phyloP scores from a whole-genome alignment of 2,888 invertebrate genomes.

The Ornithoptera alexandrae region DNA sequence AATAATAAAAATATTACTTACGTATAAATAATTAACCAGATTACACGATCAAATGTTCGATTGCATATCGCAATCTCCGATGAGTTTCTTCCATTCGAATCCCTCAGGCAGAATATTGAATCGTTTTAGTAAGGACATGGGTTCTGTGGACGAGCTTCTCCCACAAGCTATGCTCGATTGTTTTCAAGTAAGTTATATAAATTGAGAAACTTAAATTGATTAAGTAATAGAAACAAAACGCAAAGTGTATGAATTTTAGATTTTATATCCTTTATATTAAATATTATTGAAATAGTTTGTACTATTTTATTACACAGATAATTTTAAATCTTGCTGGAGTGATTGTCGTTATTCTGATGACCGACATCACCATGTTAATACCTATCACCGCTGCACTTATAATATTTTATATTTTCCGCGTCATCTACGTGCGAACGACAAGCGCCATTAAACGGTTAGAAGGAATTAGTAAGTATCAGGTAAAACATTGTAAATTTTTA shows the following conservation, averaged over 20 bases:
- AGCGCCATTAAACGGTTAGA: constrained; percentile 85
- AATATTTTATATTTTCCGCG: constrained; percentile 81
- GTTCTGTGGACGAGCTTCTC: constrained; percentile 87
- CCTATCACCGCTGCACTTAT: constrained; percentile 79
- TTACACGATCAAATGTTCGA: constrained; percentile 86
- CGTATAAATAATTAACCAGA: constrained; percentile 39
- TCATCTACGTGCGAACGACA: constrained; percentile 84
- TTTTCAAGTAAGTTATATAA: constrained; percentile 66
- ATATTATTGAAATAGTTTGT: no score
- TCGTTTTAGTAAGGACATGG: constrained; percentile 92
- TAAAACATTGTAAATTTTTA: not conserved
- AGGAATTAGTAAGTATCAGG: constrained; percentile 80
- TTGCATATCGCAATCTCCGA: constrained; percentile 71
- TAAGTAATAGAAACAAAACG: not conserved
- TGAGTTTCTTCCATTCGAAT: constrained; percentile 89
- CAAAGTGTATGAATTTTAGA: not conserved
- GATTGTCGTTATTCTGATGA: constrained; percentile 85
- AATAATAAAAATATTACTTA: not conserved
- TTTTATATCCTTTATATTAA: no score
- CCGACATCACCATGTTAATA: constrained; percentile 71
- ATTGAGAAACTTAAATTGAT: not conserved
- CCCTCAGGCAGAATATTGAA: constrained; percentile 88
- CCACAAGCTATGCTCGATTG: constrained; percentile 88
- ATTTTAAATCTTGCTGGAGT: constrained; percentile 88
- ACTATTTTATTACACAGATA: constrained; percentile 76